A percentile compares a stretch with the other conserved stretches of the same genome.
Evolutionary conservation across 2,888 invertebrate genomes (phyloP).

Genomic region (Norana najaformis): DNA sequence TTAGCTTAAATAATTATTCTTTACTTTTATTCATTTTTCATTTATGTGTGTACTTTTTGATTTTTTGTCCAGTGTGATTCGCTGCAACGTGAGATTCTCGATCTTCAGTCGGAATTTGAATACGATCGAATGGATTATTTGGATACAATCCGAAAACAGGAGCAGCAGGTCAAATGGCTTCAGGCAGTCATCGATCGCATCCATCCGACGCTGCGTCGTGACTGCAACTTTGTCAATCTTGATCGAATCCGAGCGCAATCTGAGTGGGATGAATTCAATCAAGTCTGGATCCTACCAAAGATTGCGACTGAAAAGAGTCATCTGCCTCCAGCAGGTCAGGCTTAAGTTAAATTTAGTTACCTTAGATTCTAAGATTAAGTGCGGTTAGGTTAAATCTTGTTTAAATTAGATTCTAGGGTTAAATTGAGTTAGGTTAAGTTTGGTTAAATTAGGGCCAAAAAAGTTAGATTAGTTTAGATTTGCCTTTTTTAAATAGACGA

Average conservation of each 20-base stretch:
- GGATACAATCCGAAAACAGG: constrained; percentile 77
- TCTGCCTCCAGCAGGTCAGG: constrained; percentile 66
- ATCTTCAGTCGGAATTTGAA: constrained; percentile 81
- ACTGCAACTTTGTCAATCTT: constrained; percentile 77
- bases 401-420: not conserved
- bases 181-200: constrained; percentile 45
- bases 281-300: constrained; percentile 75
- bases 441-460: too few relatives aligned
- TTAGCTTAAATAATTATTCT: too few relatives aligned
- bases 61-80: constrained; percentile 67
- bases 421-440: too few relatives aligned
- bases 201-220: constrained; percentile 72
- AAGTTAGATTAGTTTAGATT: too few relatives aligned
- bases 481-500: too few relatives aligned
- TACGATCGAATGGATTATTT: constrained; percentile 79
- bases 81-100: constrained; percentile 74
- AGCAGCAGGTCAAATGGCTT: constrained; percentile 69
- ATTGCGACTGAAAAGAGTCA: constrained; percentile 70
- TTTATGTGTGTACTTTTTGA: not conserved
- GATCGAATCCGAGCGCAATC: constrained; percentile 70
- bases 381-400: not conserved
- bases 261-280: constrained; percentile 76
- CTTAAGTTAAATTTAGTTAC: too few relatives aligned
- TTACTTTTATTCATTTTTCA: not conserved
- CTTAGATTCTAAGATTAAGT: too few relatives aligned